A percentile compares a stretch with the other conserved stretches of the same genome.
These are phyloP conservation scores for Hippoglossus hippoglossus DNA, from an alignment of 2,797 vertebrate genomes.

Conservation along the genomic window DNA sequence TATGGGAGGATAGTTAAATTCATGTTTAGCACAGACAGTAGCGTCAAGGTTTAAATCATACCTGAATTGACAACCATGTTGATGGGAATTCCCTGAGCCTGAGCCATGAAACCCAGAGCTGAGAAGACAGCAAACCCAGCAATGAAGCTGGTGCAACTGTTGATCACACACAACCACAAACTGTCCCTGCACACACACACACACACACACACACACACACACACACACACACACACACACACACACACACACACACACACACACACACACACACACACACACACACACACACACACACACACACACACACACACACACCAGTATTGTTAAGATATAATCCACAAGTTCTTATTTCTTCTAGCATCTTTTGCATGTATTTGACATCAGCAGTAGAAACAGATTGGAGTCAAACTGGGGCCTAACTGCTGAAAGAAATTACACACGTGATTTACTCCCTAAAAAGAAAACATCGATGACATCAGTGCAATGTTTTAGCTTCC, in stretches of 20 bases:
- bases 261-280: not conserved
- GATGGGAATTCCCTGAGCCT: constrained; percentile 65
- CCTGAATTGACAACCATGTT: constrained; percentile 72
- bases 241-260: not conserved
- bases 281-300: no score
- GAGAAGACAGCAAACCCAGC: constrained; percentile 79
- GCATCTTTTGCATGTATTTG: no score
- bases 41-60: constrained; percentile 21
- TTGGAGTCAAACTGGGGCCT: no score
- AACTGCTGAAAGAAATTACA: no score
- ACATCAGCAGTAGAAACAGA: not conserved
- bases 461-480: no score
- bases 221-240: constrained; percentile 25
- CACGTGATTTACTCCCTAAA: no score
- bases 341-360: no score
- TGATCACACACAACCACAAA: constrained; percentile 72
- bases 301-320: not conserved
- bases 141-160: constrained; percentile 77
- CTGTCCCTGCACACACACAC: constrained; percentile 53
- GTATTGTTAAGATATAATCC: no score
- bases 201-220: not conserved
- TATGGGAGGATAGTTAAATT: not conserved
- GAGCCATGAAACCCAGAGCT: constrained; percentile 76
- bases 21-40: not conserved
- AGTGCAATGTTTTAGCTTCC: no score